Base-by-base conservation (phyloP, 1,140 invertebrate species). In the Leptinotarsa lineolata region DNA sequence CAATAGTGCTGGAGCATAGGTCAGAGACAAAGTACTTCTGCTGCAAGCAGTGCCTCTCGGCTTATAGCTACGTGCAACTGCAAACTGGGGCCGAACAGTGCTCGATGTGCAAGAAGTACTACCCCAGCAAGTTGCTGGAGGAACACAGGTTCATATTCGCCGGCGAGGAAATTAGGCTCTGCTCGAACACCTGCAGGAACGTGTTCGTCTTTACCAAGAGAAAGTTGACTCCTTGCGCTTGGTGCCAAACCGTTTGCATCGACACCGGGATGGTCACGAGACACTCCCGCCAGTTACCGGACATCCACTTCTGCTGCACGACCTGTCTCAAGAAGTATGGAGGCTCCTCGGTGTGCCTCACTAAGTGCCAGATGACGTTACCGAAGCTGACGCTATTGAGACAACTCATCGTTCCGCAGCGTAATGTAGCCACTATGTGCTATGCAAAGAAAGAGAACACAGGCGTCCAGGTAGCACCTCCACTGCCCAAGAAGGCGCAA, bases 191-290 rank as follows among this genome's bases (percentile, higher is more conserved):
- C 15, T 67, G 65, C 30, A 18, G 20, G 16, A 67, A 45, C 30
- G 39, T 67, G 21, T 67, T 44, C 20, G 24, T 45, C 11, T 67
- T 67, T 12, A 30, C 24, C 4, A 67, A 67, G 3, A 45, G 39
- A 16, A 67, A 67, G 16, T 15, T 67, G 12, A 20, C 30, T 12
- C 16, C 93, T 0, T 98, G 96, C 83, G 91, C 91, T 77, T 95
- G 93, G 92, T 98, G 96, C 83, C 95, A 95, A 85, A 93, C 95
- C 3, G 96, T 95, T 83, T 97, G 97, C 83, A 95, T 95, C 83
- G 97, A 97, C 85, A 97, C 96, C 83, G 96, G 97, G 82, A 96
- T 98, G 94, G 97, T 98, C 44, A 91, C 93, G 78, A 89, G 91
- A 68, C 88, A 90, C 68, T 89, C 92, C 68, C 84, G 87, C 74